Base-by-base conservation (phyloP, 2,113 vertebrate genomes). In the Halichoeres trimaculatus region DNA sequence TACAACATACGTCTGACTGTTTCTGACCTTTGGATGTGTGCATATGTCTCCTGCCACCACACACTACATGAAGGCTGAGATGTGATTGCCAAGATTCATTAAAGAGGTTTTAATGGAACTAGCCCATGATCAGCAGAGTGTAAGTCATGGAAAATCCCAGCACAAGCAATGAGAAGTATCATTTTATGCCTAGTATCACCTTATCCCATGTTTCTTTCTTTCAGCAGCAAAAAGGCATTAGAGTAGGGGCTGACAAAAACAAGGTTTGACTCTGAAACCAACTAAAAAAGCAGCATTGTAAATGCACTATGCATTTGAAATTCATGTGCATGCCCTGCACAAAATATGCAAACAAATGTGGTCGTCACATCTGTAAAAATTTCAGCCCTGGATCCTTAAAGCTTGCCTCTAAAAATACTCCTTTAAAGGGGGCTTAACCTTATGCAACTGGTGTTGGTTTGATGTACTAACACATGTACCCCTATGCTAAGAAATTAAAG, bases 181-280 rank as follows among this genome's bases (percentile, higher is more conserved):
- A 45, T 70, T 81, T 74, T 73, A 75, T 90, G 81, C 74, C 89
- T 85, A 76, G 83, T 83, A 58, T 66, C 53, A 74, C 69, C 85
- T 82, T 74, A 74, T 40, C 65, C 66, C 74, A 56, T 35, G 74
- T 84, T 64, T 77, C 64, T 16, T 65, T 81, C 78, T 70, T 80
- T 86, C 82, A 89, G 87, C 85, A 87, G 89, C 85, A 91, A 88
- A 85, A 91, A 92, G 85, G 90, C 89, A 90, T 92, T 89, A 93
- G 80, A 83, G 68, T 70, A 72, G 79, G 89, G 85, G 86, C 74
- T 75, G 76, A 83, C 60, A 35, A 86, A 90, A 88, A 67, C 71
- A 85, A 89, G 53, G 72, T 80, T 74, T 78, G 58, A 86, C 71
- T 80, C 60, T n/a, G 55, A 79, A 87, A 85, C 68, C 69, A 86